Conservation (phyloP, 2,888 invertebrate species). For the Oligia latruncula region DNA sequence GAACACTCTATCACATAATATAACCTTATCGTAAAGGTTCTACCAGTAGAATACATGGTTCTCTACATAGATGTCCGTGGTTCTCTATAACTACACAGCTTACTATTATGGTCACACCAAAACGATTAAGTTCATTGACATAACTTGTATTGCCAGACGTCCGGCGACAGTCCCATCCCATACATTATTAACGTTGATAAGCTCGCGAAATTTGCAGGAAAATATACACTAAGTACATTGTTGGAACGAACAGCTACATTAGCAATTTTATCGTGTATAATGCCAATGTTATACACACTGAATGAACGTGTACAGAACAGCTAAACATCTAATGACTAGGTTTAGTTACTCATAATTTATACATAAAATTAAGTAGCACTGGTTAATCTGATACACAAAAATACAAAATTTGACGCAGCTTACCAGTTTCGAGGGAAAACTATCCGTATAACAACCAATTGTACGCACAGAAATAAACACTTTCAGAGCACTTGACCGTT, state of each 20-base stretch:
- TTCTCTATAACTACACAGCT: background rate
- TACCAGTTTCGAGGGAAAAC: constrained; percentile 67
- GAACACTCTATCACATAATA: background rate
- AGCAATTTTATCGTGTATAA: constrained; percentile 20
- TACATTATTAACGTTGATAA: constrained; percentile 53
- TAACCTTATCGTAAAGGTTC: constrained; percentile 8
- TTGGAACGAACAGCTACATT: constrained; percentile 22
- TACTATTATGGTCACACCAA: constrained; percentile 20
- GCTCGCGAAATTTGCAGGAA: constrained; percentile 40
- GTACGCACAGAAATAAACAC: constrained; percentile 75
- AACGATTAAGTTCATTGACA: constrained; percentile 67
- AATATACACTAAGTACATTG: constrained; percentile 33
- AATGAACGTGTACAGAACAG: constrained; percentile 14
- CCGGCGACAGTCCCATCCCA: constrained; percentile 50
- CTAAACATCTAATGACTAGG: constrained; percentile 18
- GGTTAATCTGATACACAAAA: background rate
- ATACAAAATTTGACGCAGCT: constrained; percentile 33
- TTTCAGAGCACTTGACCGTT: constrained; percentile 78
- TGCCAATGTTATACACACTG: constrained; percentile 10
- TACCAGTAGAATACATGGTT: constrained; percentile 14
- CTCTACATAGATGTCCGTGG: background rate
- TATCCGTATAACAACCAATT: constrained; percentile 66
- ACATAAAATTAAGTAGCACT: constrained; percentile 11
- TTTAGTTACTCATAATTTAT: background rate
- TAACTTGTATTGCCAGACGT: constrained; percentile 55